Evolutionary conservation across 2,113 vertebrate genomes (phyloP), one percentile per base, ranked within the genome.

Genomic region (Crotophaga sulcirostris): DNA sequence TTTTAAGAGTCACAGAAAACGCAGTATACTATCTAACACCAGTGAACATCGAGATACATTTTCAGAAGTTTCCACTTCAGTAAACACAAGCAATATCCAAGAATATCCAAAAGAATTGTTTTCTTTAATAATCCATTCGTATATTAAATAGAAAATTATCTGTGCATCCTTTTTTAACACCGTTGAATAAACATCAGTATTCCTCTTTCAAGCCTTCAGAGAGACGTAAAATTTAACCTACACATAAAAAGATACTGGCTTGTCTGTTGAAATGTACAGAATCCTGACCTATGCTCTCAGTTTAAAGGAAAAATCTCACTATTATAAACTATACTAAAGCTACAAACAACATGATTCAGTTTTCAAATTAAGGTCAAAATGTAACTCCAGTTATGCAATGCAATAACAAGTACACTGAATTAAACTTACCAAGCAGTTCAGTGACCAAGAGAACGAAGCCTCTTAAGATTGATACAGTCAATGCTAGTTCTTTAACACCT

Each of bases 201-300:
- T 84, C 4, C 3, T 44, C 17, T 45, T 75, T 7, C 33, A 20
- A 45, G 12, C 13, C 40, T 68, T 56, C 21, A 25, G 17, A 63
- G 10, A 56, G 4, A 3, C 29, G 17, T 13, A 58, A 82, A 54
- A 42, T 9, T 47, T 55, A 78, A 28, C 5, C 52, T 52, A 34
- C 8, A 24, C 19, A 9, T 29, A 60, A 79, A 25, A 3, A 62
- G 4, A 8, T 25, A 77, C 10, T 14, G 31, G 2, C 1, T 56
- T 66, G 3, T 55, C 49, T 64, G 21, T 45, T 45, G 14, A 58
- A 2, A 11, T 2, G 0, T 26, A 31, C 16, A 73, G 7, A 17
- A 29, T n/a, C 36, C 29, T 77, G 12, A 74, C 4, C 8, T 49
- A 23, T 0, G 0, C 1, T 38, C 11, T 58, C 7, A 76, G 4